Evolutionary conservation across 2,797 vertebrate species (phyloP), one percentile per base, ranked within the genome.

Genomic region (Merluccius polli): DNA sequence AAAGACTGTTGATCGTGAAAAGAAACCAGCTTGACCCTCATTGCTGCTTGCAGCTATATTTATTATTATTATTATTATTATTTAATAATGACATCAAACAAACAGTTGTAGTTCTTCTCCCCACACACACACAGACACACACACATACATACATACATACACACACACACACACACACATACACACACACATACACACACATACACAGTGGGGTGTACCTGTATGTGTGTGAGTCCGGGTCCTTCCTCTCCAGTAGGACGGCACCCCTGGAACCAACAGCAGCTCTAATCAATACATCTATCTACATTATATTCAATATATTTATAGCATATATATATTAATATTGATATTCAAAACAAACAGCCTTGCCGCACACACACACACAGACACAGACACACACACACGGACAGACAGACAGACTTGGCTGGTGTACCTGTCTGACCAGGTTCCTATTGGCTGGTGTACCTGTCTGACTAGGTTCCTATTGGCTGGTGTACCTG

Each of bases 241-340:
- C 77, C 76, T 71, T 92, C 91, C 24, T 92, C 92, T 0, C 81
- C 83, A 0, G 85, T 79, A 35, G 93, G 93, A 74, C 91, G 85
- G 31, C 85, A 89, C 79, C 92, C 90, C 93, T 94, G 87, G 27
- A 83, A 81, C 75, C 15, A 85, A 77, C 10, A 77, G 76, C 72
- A 73, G 29, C 65, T 63, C 38, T 27, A 27, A 65, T 65, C 59
- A 65, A 27, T 27, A 13, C 21, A 59, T 24, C 8, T 24, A 27
- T 65, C 85, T 74, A 85, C 73, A 79, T 72, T 67, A 77, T 59
- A 75, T 83, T 85, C 67, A 67, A 74, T 70, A 72, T 71, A 21
- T 2, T 6, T 73, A 32, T 74, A 73, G 74, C 77, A 11, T 4
- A 6, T 73, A 33, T 69, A 72, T 71, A 21, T 2, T 6, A 68